Evolutionary conservation across 2,113 vertebrate genomes (phyloP).

Genomic region (cattle (Bos taurus)): ARS-UCD2.0 NC_037332.1:39097501-39098000

Average conservation of each 20-base stretch:
- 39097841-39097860: background rate
- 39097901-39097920: background rate
- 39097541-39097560: accelerated
- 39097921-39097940: background rate
- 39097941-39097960: background rate
- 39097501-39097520: background rate
- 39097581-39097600: background rate
- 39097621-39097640: background rate
- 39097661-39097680: background rate
- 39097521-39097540: background rate
- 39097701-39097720: background rate
- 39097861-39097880: background rate
- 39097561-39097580: background rate
- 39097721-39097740: background rate
- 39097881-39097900: background rate
- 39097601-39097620: background rate
- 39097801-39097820: background rate
- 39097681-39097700: background rate
- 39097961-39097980: background rate
- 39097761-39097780: background rate
- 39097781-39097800: background rate
- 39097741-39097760: background rate
- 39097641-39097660: background rate
- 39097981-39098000: background rate
- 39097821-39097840: background rate